Conservation (phyloP, 2,797 vertebrate genomes). For the Pygocentrus nattereri region DNA sequence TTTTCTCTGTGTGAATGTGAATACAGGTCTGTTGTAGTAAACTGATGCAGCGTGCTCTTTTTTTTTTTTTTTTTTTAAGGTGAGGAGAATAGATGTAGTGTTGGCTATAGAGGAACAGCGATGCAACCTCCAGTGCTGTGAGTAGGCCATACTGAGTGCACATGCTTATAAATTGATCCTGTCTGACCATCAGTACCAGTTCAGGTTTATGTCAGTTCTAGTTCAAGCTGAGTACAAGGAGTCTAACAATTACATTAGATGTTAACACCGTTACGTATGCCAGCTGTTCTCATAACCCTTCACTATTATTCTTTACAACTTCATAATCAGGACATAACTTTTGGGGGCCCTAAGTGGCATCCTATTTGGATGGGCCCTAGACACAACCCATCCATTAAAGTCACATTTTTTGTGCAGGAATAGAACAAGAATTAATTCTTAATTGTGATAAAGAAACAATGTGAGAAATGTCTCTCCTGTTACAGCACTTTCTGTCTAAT, state of each 20-base stretch:
- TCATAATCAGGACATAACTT: too few species aligned
- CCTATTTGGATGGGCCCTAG: too few species aligned
- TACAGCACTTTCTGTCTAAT: too few species aligned
- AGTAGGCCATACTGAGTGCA: constrained; percentile 24
- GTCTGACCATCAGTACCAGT: neutral
- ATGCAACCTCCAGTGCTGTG: constrained; percentile 55
- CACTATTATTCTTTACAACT: neutral
- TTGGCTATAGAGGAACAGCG: constrained; percentile 41
- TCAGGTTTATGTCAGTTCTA: neutral
- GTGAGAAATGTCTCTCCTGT: too few species aligned
- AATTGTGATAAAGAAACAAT: too few species aligned
- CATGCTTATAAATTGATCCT: neutral
- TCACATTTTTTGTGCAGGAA: too few species aligned
- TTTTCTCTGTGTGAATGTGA: neutral
- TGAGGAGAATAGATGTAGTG: constrained; percentile 49
- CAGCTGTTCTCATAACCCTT: neutral
- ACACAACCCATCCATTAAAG: too few species aligned
- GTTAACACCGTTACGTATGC: too few species aligned
- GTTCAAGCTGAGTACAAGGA: too few species aligned
- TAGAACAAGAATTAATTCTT: too few species aligned
- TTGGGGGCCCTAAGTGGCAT: too few species aligned
- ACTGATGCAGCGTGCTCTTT: neutral
- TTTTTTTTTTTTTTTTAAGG: constrained; percentile 40
- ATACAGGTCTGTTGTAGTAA: neutral
- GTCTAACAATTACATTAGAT: too few species aligned